phyloP scores from a whole-genome alignment of 2,113 vertebrate species.

The Ceyx melanurus region DNA sequence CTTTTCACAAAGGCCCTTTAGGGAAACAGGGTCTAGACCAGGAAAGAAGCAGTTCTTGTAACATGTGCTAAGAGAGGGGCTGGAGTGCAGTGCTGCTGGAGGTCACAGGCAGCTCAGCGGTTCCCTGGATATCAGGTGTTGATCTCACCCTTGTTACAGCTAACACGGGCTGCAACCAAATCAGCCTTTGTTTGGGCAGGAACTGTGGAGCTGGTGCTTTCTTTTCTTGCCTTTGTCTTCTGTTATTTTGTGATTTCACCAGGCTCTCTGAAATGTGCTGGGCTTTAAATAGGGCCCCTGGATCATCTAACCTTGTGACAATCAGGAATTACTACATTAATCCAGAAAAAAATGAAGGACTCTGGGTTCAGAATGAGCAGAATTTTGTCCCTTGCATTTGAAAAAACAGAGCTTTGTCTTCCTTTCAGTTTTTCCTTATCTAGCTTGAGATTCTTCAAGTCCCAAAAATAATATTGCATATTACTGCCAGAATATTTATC shows the following conservation, averaged over 20 bases:
- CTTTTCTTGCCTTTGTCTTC: background rate
- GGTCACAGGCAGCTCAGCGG: background rate
- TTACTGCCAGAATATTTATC: slow-evolving; percentile 60
- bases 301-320: background rate
- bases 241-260: background rate
- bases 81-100: background rate
- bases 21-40: background rate
- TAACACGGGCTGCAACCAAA: slow-evolving; percentile 21
- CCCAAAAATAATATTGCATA: slow-evolving; percentile 67
- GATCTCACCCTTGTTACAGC: slow-evolving; percentile 21
- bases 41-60: background rate
- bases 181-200: slow-evolving; percentile 21
- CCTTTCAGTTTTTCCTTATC: slow-evolving; percentile 55
- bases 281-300: background rate
- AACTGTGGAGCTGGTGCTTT: background rate
- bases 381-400: background rate
- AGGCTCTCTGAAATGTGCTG: background rate
- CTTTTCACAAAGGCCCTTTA: background rate
- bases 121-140: slow-evolving; percentile 36
- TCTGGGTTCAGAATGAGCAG: background rate
- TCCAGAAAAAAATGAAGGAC: background rate
- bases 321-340: background rate
- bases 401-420: slow-evolving; percentile 1
- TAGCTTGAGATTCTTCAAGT: slow-evolving; percentile 45
- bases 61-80: background rate